Base-by-base conservation (phyloP, 2,797 vertebrate genomes). In the Novumbra hubbsi region DNA sequence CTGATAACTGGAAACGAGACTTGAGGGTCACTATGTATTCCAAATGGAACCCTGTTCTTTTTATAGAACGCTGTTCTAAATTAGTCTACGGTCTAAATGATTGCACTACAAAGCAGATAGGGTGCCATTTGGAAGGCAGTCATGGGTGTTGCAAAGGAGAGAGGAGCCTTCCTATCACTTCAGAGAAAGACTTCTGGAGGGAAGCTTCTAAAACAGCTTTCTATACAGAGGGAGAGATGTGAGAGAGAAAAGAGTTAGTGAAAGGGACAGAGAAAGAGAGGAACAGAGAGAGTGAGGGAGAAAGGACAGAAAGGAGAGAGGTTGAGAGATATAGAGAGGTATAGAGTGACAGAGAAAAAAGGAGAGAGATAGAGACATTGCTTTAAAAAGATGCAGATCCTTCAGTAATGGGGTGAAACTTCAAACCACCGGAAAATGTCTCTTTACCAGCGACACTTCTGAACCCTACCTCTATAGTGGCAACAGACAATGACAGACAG, bases 161-260 rank as follows among this genome's bases (percentile, higher is more conserved):
- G 67, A 69, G 45, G 63, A 34, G 67, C 11, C 34, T 49, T 48
- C 67, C 41, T 27, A 24, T 24, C 67, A 49, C 67, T 49, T 68
- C 24, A 69, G 41, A 69, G 14, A 17, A 49, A n/a, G 45, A 45
- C 21, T 48, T 28, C 21, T 27, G 45, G n/a, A 50, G 34, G 6
- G 24, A 27, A n/a, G 67, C 67, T 69, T 69, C 67, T 49, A 69
- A 69, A 21, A 30, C 41, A 16, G 41, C 67, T 69, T 69, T 28
- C 49, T 45, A 69, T 49, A 14, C 38, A 48, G 14, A 24, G 2
- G 21, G 52, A 21, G 52, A 55, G 52, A 55, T 14, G n/a, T 45
- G 52, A 57, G 19, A 57, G 55, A 57, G 12, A 8, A 41, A 45
- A 14, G 41, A 57, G n/a, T 11, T n/a, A 57, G 11, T 21, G 55